Base-by-base conservation (phyloP, 2,113 vertebrate species). In the Paramisgurnus dabryanus region DNA sequence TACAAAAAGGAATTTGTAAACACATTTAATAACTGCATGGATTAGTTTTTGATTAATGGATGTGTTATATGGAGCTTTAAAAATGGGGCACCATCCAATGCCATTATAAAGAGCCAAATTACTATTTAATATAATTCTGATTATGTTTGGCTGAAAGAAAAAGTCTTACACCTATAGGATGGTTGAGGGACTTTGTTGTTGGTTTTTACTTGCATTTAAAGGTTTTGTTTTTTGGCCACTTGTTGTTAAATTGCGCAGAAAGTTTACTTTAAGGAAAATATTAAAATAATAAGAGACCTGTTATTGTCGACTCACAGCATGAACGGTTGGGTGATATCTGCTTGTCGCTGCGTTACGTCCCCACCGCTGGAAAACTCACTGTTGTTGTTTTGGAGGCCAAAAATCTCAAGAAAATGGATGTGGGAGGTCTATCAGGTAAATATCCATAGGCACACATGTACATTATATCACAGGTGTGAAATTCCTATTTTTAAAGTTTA, bases 351-450 rank as follows among this genome's bases (percentile, higher is more conserved):
- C 84, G 86, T 0, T 87, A 87, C 8, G 84, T 87, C 9, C 86
- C 86, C 27, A 96, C 95, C 41, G 96, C 97, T 82, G 96, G 97
- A 76, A 98, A 99, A 83, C 92, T 99, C 88, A 98, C 96, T 6
- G 94, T 98, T 3, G 97, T 98, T 80, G 94, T 98, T 84, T 91
- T 98, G 78, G 97, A 99, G 86, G 97, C 97, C 6, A 98, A 99
- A 93, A 93, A 94, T 85, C 86, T 94, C 43, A 94, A 94, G 84
- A 98, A 98, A 92, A 99, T 99, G 97, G 97, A 99, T 80, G 97
- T 99, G 0, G 97, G 97, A 63, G 97, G 97, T 67, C 93, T 99
- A 84, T 98, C 97, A 86, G 97, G 97, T 97, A 13, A 57, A 18
- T n/a, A 18, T 17, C 22, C 15, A 5, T 34, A 18, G 53, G 67